Conservation (phyloP, 2,113 vertebrate species). For the Catagonus wagneri region DNA sequence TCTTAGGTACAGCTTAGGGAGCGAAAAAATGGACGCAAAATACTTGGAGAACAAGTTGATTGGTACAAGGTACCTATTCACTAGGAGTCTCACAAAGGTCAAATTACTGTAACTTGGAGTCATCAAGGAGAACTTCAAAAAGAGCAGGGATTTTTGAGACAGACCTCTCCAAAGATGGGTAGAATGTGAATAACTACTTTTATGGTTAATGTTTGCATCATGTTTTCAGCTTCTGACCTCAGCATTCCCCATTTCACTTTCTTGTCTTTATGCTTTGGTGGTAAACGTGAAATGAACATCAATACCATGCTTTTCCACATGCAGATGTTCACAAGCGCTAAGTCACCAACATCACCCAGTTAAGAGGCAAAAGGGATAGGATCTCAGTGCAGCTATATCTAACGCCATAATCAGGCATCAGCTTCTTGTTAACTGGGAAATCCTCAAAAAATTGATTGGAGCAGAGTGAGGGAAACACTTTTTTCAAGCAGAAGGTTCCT, state of each 20-base stretch:
- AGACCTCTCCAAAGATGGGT: background rate
- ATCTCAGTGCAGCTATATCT: background rate
- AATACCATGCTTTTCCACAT: background rate
- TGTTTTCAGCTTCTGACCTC: background rate
- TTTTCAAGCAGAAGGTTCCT: background rate
- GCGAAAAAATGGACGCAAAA: background rate
- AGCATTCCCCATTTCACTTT: background rate
- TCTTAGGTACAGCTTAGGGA: background rate
- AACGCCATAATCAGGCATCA: background rate
- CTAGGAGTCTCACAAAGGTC: background rate
- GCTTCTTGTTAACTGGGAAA: background rate
- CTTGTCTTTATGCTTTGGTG: background rate
- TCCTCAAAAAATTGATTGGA: background rate
- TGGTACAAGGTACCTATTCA: background rate
- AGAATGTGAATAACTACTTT: background rate
- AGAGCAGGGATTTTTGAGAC: background rate
- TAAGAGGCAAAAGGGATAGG: background rate
- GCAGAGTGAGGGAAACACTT: background rate
- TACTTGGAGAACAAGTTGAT: background rate
- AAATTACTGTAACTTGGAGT: background rate
- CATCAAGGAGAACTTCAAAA: background rate
- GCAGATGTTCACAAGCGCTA: background rate
- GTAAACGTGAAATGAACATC: background rate
- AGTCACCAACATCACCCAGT: background rate
- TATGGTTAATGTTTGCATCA: background rate